Percentiles rank a stretch among this genome's conserved stretches.
Evolutionary conservation across 1,140 invertebrate genomes (phyloP).

Genomic region (Papilio polytes): DNA sequence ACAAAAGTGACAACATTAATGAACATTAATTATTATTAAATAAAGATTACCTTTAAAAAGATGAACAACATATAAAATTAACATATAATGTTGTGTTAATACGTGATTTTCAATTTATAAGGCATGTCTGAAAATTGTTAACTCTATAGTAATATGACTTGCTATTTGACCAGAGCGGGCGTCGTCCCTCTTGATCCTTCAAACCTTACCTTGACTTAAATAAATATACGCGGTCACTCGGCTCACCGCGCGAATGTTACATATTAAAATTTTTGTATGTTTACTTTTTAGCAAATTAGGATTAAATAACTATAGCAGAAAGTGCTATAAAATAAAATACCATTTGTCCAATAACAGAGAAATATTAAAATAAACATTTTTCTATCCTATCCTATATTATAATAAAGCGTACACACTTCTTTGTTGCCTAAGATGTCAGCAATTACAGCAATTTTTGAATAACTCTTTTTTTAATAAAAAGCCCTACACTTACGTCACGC

Average conservation of each 20-base stretch:
- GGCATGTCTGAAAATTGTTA: slow-evolving; percentile 44
- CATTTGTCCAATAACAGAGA: not conserved
- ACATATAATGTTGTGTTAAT: not conserved
- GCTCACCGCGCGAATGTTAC: slow-evolving; percentile 64
- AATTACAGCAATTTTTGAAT: too few species aligned
- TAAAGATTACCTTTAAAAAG: too few species aligned
- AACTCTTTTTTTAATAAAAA: too few species aligned
- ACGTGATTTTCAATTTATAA: not conserved
- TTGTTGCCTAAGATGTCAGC: too few species aligned
- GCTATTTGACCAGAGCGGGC: slow-evolving; percentile 66
- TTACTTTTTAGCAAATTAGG: slow-evolving; percentile 37
- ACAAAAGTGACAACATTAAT: too few species aligned
- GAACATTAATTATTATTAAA: too few species aligned
- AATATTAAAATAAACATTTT: not conserved
- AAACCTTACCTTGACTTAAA: slow-evolving; percentile 60
- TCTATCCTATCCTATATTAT: too few species aligned
- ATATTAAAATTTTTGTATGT: slow-evolving; percentile 53
- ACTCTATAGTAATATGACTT: slow-evolving; percentile 73
- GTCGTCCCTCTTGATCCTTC: slow-evolving; percentile 59
- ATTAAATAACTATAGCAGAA: not conserved
- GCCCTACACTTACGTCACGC: too few species aligned
- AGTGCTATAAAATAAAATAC: not conserved
- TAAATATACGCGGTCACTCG: slow-evolving; percentile 58
- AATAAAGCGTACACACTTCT: too few species aligned
- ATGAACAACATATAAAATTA: not conserved